phyloP scores from a whole-genome alignment of 2,797 vertebrate species.

The Etheostoma nigrum region DNA sequence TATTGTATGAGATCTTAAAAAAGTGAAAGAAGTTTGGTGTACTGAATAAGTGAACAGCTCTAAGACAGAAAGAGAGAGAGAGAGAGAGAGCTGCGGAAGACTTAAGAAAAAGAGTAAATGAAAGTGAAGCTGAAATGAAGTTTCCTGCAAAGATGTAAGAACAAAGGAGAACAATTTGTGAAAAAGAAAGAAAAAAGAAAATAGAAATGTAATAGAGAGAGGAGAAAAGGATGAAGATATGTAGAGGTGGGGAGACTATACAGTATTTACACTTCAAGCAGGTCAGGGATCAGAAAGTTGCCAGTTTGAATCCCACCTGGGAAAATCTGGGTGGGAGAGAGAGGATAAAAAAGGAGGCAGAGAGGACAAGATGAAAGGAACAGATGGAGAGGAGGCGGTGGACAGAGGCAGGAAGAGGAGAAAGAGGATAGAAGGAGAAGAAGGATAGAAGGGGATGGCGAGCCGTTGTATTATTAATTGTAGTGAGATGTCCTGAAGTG shows the following conservation, averaged over 20 bases:
- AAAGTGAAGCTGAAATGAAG: constrained; percentile 11
- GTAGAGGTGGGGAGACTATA: neutral
- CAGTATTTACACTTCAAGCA: constrained; percentile 35
- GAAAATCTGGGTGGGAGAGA: constrained; percentile 30
- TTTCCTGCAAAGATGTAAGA: constrained; percentile 4
- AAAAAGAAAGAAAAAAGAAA: constrained; percentile 1
- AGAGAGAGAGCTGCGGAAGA: neutral
- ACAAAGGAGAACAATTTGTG: constrained; percentile 1
- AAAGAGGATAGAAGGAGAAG: constrained; percentile 19
- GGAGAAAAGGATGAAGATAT: neutral
- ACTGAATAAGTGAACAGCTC: constrained; percentile 57
- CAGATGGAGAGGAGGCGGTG: constrained; percentile 59
- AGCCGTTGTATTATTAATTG: constrained; percentile 77
- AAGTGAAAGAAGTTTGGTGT: constrained; percentile 8
- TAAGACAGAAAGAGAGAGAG: neutral
- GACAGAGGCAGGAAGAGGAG: constrained; percentile 35
- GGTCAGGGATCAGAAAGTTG: constrained; percentile 41
- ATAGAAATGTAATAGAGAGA: neutral
- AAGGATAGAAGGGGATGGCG: constrained; percentile 36
- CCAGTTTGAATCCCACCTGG: constrained; percentile 46
- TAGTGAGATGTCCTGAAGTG: constrained; percentile 67
- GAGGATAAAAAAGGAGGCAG: constrained; percentile 30
- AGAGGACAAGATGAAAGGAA: constrained; percentile 51
- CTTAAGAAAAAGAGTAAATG: neutral
- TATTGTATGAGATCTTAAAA: constrained; percentile 55